Evolutionary conservation across 2,797 vertebrate species (phyloP), one percentile per base, ranked within the genome.

Genomic region (Loris lydekkerianus): DNA sequence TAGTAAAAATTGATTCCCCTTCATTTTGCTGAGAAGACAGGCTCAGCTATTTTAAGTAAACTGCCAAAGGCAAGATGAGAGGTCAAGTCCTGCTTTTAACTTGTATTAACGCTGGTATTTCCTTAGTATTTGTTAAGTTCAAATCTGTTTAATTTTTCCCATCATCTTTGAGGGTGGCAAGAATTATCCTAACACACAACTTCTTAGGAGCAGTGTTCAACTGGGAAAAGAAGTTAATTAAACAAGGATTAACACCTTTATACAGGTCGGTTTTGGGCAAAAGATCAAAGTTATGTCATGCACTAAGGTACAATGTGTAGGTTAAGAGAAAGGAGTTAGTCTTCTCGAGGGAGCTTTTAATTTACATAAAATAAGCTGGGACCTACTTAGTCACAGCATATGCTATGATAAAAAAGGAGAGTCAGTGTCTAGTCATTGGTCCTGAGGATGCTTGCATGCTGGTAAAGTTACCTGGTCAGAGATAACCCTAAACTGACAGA

Each of bases 121-220:
- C 90, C 85, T 95, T 72, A 81, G 23, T 11, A 5, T 27, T 95
- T 29, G 23, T 82, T 91, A 72, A 80, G 60, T 40, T 90, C 70
- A 89, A 91, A 96, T 82, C 93, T 81, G 8, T 56, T 87, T 86
- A 75, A 49, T 60, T 49, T 94, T 93, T 40, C 61, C 73, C 43
- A 82, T 56, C 82, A 76, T 56, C n/a, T 85, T 94, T 93, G 40
- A 85, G 73, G 93, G 3, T 69, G 60, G 34, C 13, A 87, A 91
- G 49, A 96, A 27, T 92, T 65, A 83, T 80, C 67, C 11, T 27
- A 21, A 86, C 75, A 83, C 14, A 95, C 18, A 95, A 53, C 10
- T 87, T 91, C 78, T 93, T 65, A 91, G 53, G 37, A 77, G 53
- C 37, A 56, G 29, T 95, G 60, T 60, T 92, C 60, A 61, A 65